Evolutionary conservation across 2,797 vertebrate genomes (phyloP), one percentile per base, ranked within the genome.

Genomic region (Neosilurus mollespiculum): DNA sequence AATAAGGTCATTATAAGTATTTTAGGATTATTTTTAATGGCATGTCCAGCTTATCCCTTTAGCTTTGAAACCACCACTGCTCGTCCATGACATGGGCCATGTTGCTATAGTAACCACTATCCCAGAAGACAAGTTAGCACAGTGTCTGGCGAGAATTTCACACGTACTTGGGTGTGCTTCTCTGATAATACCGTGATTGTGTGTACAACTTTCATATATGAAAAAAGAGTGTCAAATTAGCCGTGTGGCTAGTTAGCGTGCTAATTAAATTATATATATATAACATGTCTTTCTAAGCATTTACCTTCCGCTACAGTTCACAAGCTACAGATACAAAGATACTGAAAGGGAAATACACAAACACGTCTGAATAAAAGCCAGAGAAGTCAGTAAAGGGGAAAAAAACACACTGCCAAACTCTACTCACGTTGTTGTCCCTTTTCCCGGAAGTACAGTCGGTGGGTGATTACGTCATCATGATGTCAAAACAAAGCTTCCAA

Each of bases 381-480:
- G n/a, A 56, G 3, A 11, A 30, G 2, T 4, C 11, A 34, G 4
- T 34, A 67, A 58, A 80, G 43, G 12, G 18, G 4, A 62, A 9
- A 14, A 6, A 43, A 16, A 62, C 30, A 73, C 65, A 85, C 37
- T 37, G 22, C 8, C 43, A 14, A 0, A 11, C 51, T 0, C 49
- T 73, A 86, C 92, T 92, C 91, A 90, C 92, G 88, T 87, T 92
- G 89, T 89, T 91, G 62, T 83, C 69, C 89, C 70, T n/a, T 43
- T 26, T 84, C 84, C 89, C 92, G 94, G 94, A 94, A 94, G 91
- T 90, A 24, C 9, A 72, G 81, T 22, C 15, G 12, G 0, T 6
- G 18, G 15, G 43, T 24, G 14, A 10, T 15, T 14, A 54, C 64
- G 78, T 69, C 51, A 69, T 5, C 12, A 24, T 22, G 62, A 56